phyloP scores from a whole-genome alignment of 2,888 invertebrate genomes.

The Theretra japonica region DNA sequence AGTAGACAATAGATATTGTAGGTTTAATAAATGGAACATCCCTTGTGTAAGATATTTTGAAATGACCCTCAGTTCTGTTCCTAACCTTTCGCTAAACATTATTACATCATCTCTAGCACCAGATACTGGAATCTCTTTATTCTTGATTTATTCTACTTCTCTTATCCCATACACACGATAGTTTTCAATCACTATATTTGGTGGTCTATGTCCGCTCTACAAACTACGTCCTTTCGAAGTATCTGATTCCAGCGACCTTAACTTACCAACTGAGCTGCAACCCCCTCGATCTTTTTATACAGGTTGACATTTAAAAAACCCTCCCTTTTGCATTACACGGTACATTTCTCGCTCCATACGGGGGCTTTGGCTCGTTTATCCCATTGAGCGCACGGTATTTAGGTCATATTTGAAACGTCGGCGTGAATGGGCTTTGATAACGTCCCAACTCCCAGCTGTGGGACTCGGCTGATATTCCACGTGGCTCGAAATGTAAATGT shows the following conservation, averaged over 20 bases:
- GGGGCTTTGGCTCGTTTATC: constrained; percentile 45
- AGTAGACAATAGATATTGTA: no score
- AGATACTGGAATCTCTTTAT: no score
- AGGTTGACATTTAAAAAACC: constrained; percentile 42
- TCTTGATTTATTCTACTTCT: no score
- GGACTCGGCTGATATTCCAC: constrained; percentile 33
- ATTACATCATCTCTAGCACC: no score
- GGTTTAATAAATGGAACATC: no score
- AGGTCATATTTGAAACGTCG: constrained; percentile 59
- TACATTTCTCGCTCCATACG: constrained; percentile 39
- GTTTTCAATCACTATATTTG: no score
- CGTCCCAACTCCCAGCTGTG: constrained; percentile 29
- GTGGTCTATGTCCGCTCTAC: no score
- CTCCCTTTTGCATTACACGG: constrained; percentile 43
- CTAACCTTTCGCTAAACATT: no score
- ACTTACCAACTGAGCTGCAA: background rate
- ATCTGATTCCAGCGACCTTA: background rate
- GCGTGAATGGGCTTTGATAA: constrained; percentile 53
- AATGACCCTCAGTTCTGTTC: no score
- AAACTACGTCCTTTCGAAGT: background rate
- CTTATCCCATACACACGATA: no score
- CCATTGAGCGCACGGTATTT: constrained; percentile 48
- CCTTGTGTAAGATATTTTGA: no score
- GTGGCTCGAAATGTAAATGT: constrained; percentile 27
- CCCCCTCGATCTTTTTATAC: constrained; percentile 30